Evolutionary conservation across 2,888 invertebrate species (phyloP).

Genomic region (Dolichomitus sp.): DNA sequence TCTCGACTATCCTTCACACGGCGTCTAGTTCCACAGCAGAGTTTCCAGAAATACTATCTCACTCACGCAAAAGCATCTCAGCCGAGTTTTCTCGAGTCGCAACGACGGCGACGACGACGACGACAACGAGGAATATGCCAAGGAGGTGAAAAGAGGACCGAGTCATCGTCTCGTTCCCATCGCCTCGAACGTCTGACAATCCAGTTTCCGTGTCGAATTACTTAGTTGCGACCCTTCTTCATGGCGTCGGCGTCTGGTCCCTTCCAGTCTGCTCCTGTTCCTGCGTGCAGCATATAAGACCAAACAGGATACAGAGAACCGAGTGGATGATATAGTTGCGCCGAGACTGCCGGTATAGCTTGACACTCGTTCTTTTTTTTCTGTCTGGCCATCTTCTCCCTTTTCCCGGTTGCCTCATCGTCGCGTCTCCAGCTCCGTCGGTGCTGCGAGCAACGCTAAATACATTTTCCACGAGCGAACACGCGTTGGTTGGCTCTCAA

Average conservation of each 20-base stretch:
- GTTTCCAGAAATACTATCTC: slow-evolving; percentile 52
- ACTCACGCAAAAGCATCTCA: slow-evolving; percentile 48
- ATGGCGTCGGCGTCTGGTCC: slow-evolving; percentile 31
- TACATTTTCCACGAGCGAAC: slow-evolving; percentile 59
- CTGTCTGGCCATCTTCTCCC: slow-evolving; percentile 12
- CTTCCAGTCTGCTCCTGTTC: background rate
- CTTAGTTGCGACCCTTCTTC: slow-evolving; percentile 74
- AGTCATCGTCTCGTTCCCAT: slow-evolving; percentile 28
- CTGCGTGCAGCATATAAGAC: slow-evolving; percentile 4
- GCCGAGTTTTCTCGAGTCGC: slow-evolving; percentile 55
- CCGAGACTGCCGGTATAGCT: slow-evolving; percentile 16
- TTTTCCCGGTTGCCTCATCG: background rate
- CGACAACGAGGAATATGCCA: slow-evolving; percentile 10
- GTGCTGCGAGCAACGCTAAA: slow-evolving; percentile 46
- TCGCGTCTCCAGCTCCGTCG: slow-evolving; percentile 8
- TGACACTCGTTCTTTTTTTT: background rate
- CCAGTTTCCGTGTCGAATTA: slow-evolving; percentile 77
- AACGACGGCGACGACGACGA: slow-evolving; percentile 1
- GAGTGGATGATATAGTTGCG: slow-evolving; percentile 25
- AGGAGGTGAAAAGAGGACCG: slow-evolving; percentile 21
- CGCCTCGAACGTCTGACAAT: slow-evolving; percentile 70
- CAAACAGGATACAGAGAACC: slow-evolving; percentile 19
- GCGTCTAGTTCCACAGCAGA: slow-evolving; percentile 39
- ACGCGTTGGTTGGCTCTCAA: slow-evolving; percentile 5
- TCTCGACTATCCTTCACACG: slow-evolving; percentile 10